Conservation (phyloP, 2,113 vertebrate genomes). For the Pseudonaja textilis region DNA sequence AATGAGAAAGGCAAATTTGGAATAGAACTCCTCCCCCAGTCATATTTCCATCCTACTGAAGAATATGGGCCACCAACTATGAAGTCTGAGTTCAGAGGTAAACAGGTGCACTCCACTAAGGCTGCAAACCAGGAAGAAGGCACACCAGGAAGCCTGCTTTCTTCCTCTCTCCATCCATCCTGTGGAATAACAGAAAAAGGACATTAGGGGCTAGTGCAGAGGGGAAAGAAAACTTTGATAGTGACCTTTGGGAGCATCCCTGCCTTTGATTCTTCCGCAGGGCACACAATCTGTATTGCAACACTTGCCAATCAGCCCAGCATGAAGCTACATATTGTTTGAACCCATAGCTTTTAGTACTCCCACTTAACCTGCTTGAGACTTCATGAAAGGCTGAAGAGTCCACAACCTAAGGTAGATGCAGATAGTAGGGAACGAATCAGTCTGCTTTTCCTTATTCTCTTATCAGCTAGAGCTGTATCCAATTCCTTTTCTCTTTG, state of each 20-base stretch:
- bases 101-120: neutral
- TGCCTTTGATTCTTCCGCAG: slow-evolving; percentile 18
- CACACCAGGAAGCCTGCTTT: slow-evolving; percentile 1
- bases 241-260: neutral
- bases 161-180: slow-evolving; percentile 21
- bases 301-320: slow-evolving; percentile 41
- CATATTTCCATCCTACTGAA: neutral
- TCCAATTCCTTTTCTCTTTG: slow-evolving; percentile 1
- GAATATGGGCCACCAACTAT: neutral
- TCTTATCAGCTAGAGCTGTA: slow-evolving; percentile 36
- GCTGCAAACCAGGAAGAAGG: slow-evolving; percentile 8
- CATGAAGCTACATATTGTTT: neutral
- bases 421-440: slow-evolving; percentile 21
- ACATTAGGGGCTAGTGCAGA: neutral
- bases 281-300: slow-evolving; percentile 27
- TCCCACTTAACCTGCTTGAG: neutral
- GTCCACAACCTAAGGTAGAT: neutral
- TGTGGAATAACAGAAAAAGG: slow-evolving; percentile 4
- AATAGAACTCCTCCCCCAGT: neutral
- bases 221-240: neutral
- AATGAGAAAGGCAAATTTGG: neutral
- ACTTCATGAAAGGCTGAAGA: neutral
- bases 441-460: slow-evolving; percentile 34
- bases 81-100: neutral
- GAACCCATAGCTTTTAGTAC: neutral